A percentile compares a stretch with the other conserved stretches of the same genome.
These are phyloP conservation scores for Menidia beryllina DNA, from an alignment of 2,113 vertebrate species.

Conservation along the genomic window DNA sequence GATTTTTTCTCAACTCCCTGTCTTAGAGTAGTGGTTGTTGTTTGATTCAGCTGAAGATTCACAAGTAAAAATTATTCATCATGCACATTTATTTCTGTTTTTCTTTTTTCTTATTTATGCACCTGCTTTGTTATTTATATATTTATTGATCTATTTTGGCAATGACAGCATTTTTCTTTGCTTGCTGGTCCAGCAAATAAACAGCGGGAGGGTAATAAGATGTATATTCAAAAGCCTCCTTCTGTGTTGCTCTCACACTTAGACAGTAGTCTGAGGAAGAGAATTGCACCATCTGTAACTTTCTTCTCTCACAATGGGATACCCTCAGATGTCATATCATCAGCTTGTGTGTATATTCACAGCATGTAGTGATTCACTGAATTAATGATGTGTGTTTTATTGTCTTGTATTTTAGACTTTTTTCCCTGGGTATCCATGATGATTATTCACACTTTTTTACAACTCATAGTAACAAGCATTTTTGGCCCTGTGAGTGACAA, in stretches of 20 bases:
- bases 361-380: slow-evolving; percentile 4
- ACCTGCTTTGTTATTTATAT: too few relatives aligned
- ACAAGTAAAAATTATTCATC: slow-evolving; percentile 36
- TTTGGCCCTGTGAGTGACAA: neutral
- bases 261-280: slow-evolving; percentile 25
- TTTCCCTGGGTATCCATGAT: too few relatives aligned
- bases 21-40: slow-evolving; percentile 9
- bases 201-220: slow-evolving; percentile 46
- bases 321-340: slow-evolving; percentile 5
- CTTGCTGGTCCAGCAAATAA: slow-evolving; percentile 36
- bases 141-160: slow-evolving; percentile 14
- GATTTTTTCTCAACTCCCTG: slow-evolving; percentile 1
- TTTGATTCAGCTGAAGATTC: slow-evolving; percentile 12
- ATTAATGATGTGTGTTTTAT: neutral
- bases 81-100: slow-evolving; percentile 46
- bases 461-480: neutral
- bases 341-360: neutral
- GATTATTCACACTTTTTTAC: too few relatives aligned
- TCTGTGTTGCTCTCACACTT: slow-evolving; percentile 37
- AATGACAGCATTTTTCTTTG: slow-evolving; percentile 30
- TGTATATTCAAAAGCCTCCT: slow-evolving; percentile 49
- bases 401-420: slow-evolving; percentile 2
- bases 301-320: slow-evolving; percentile 28
- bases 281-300: slow-evolving; percentile 47
- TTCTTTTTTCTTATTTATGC: slow-evolving; percentile 52